Base-by-base conservation (phyloP, 2,113 vertebrate genomes). In the Myotis brandtii region DNA sequence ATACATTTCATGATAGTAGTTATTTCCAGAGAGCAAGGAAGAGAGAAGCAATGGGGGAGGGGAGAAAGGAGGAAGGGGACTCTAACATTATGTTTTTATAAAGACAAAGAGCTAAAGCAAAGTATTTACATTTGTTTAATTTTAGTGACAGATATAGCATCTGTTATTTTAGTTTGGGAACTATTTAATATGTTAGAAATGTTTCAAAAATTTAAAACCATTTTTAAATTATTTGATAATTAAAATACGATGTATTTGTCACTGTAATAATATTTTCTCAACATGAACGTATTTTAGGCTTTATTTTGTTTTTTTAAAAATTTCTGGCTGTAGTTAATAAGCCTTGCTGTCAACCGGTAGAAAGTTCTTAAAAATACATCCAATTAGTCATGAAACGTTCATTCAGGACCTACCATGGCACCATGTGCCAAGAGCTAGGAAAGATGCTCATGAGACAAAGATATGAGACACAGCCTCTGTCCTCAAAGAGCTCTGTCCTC, bases 191-290 rank as follows among this genome's bases (percentile, higher is more conserved):
- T 70, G 2, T 66, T 59, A 81, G n/a, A 96, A 83, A 80, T 81
- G 43, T 62, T 66, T 81, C 21, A 80, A 86, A 91, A 72, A 48
- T 46, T 66, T 21, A 62, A 66, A 90, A 79, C 27, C 54, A 76
- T 69, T 83, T 94, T 75, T 21, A 81, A 92, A 59, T 76, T 84
- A 73, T 52, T 62, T 76, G 5, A 69, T 73, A 85, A 46, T 94
- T 72, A 96, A 79, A 91, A 75, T 66, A 67, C 2, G 13, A 92
- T 43, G 30, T 75, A 67, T 84, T 81, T 87, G 23, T 62, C 59
- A 93, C 34, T 46, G 9, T 52, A 50, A 85, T n/a, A 72, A 76
- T 88, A 72, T 88, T 95, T 97, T 69, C 75, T 84, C 88, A 94
- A 80, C 25, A 86, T 32, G 32, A 92, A 88, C 11, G 95, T 64